A percentile compares a stretch with the other conserved stretches of the same genome.
phyloP scores from a whole-genome alignment of 2,113 vertebrate species.

The Penelope pileata region DNA sequence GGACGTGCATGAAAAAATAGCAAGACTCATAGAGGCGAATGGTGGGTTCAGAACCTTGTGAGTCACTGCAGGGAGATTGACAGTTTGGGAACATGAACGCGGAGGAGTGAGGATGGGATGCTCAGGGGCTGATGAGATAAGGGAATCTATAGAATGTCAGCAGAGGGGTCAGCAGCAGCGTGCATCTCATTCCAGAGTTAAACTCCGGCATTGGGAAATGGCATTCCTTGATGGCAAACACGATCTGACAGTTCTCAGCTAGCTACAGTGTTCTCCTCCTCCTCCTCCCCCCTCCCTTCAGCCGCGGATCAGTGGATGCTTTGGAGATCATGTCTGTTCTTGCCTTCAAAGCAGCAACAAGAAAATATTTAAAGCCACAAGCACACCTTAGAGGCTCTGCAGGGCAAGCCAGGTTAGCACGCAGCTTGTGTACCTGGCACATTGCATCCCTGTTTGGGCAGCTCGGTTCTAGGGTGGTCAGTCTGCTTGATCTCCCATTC shows the following conservation, averaged over 20 bases:
- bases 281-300: background rate
- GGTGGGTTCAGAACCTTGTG: constrained; percentile 69
- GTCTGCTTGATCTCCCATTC: background rate
- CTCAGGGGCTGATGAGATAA: constrained; percentile 62
- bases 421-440: background rate
- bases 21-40: constrained; percentile 46
- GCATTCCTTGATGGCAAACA: constrained; percentile 74
- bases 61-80: constrained; percentile 68
- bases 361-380: constrained; percentile 62
- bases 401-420: constrained; percentile 15
- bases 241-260: constrained; percentile 69
- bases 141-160: constrained; percentile 61
- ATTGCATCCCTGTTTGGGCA: background rate
- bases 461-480: background rate
- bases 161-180: constrained; percentile 61
- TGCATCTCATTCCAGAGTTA: constrained; percentile 68
- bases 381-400: constrained; percentile 42
- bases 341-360: constrained; percentile 59
- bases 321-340: constrained; percentile 57
- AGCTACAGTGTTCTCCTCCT: constrained; percentile 34
- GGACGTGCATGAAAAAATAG: constrained; percentile 55
- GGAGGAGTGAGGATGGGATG: constrained; percentile 65
- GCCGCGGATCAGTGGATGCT: constrained; percentile 4
- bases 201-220: constrained; percentile 62
- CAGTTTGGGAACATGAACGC: constrained; percentile 64